A percentile compares a stretch with the other conserved stretches of the same genome.
These are phyloP conservation scores for Siphamia tubifer DNA, from an alignment of 2,113 vertebrate species.

Conservation along the genomic window DNA sequence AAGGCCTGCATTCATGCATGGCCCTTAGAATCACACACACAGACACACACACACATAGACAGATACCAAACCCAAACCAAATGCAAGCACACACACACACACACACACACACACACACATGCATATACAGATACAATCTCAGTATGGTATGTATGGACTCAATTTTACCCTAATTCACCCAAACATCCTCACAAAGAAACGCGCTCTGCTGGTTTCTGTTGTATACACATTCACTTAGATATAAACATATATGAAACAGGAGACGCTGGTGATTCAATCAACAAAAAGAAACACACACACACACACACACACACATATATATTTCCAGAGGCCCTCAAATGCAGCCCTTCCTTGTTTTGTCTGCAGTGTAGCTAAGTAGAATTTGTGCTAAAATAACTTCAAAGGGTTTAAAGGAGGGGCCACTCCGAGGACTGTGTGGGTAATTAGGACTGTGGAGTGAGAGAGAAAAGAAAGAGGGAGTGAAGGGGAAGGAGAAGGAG, in stretches of 20 bases:
- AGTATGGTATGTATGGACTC: slow-evolving; percentile 13
- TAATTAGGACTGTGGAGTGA: slow-evolving; percentile 63
- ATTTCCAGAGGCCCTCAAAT: slow-evolving; percentile 40
- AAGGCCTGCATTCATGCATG: slow-evolving; percentile 55
- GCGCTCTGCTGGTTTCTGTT: slow-evolving; percentile 16
- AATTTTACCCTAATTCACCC: slow-evolving; percentile 18
- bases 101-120: not conserved
- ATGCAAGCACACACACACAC: not conserved
- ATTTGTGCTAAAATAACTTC: slow-evolving; percentile 73
- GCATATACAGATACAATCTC: slow-evolving; percentile 45
- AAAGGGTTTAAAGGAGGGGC: slow-evolving; percentile 65
- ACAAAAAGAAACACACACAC: slow-evolving; percentile 19
- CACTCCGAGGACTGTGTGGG: slow-evolving; percentile 58
- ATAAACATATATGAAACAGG: slow-evolving; percentile 59
- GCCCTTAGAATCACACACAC: slow-evolving; percentile 26
- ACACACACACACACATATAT: not conserved
- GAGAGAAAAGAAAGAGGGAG: slow-evolving; percentile 17
- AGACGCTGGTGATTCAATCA: slow-evolving; percentile 48
- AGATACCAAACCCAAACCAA: not conserved
- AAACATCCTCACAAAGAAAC: slow-evolving; percentile 4
- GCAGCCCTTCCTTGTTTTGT: slow-evolving; percentile 62
- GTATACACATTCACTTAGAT: slow-evolving; percentile 26
- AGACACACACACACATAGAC: slow-evolving; percentile 12
- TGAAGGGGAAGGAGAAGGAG: not conserved
- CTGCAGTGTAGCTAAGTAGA: slow-evolving; percentile 63